Base-by-base conservation (phyloP, 1,140 invertebrate genomes). In the Drosophila nannoptera region DNA sequence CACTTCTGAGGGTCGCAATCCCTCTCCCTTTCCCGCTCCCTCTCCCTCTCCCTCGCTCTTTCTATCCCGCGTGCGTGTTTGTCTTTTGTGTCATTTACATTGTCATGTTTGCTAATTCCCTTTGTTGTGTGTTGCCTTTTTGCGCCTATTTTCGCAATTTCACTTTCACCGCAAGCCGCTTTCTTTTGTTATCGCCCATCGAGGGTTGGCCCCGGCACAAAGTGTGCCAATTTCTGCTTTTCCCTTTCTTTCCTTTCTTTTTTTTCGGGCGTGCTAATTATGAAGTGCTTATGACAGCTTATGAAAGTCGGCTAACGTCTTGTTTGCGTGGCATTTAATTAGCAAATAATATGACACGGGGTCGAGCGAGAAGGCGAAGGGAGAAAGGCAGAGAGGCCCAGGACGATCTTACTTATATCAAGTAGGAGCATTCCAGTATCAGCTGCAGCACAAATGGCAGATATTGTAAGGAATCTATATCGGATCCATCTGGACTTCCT, bases 21-120 rank as follows among this genome's bases (percentile, higher is more conserved):
- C 50, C 54, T 31, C 4, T 22, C 31, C 22, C 22, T 22, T 3
- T 22, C 1, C 22, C 22, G 22, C 35, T 56, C 40, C 14, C 38
- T 7, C 69, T 22, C 1, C 22, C 22, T 22, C 22, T 22, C 22
- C 8, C 38, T 56, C 4, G 66, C 29, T 66, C 45, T 73, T 48
- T 62, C 65, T 36, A 29, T 56, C 49, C 14, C 36, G 9, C 69
- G 50, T 83, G 67, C 70, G 14, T 49, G 35, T 42, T 43, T 54
- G 14, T 52, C 35, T 61, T 73, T 71, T 50, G 70, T 58, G 33
- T 52, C 67, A 80, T 80, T 84, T 73, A 73, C 81, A 78, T 65
- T 84, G 80, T 84, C 81, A 84, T 84, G 80, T 86, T 84, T 84
- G 80, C 81, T 84, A 84, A 84, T 84, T 80, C 81, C 80, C 48